Base-by-base conservation (phyloP, 2,797 vertebrate species). In the Tiaroga cobitis region DNA sequence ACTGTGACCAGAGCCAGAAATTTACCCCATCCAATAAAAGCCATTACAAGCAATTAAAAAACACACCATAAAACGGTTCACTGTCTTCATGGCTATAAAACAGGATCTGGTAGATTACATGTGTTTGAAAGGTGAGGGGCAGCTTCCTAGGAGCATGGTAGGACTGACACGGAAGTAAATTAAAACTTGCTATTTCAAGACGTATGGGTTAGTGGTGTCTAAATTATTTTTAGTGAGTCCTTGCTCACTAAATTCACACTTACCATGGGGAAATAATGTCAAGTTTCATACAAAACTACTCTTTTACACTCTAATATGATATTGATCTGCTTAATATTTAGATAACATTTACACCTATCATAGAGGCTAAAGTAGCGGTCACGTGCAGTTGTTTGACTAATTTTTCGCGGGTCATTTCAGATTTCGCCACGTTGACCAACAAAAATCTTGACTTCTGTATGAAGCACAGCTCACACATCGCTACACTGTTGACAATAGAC, bases 21-120 rank as follows among this genome's bases (percentile, higher is more conserved):
- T 63, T 4, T 19, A 72, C 26, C 15, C 24, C 21, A 13, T 67
- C 46, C 76, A 16, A 73, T 85, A 85, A 85, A 72, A 80, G 8
- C 8, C 11, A 51, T 69, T 39, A 59, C n/a, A 69, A 56, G 15
- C 46, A 9, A 83, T 76, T 54, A 51, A 75, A 39, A 67, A 54
- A 26, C 8, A 67, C 16, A 39, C 24, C 43, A 68, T 76, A 83
- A 65, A 83, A 24, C 1, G 1, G 18, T 65, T 49, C 8, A 81
- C 8, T 41, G 81, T 61, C 41, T 37, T 34, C 8, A 61, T 46
- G 39, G 61, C 34, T 41, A 46, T 76, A 77, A 51, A 56, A 84
- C 21, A 70, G 21, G 26, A 21, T 21, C 26, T 46, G 37, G 16
- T 8, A 46, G 11, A 67, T 67, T 32, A 46, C 18, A 49, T 75